Evolutionary conservation across 2,888 invertebrate genomes (phyloP), one percentile per base, ranked within the genome.

Genomic region (Euplexia lucipara): DNA sequence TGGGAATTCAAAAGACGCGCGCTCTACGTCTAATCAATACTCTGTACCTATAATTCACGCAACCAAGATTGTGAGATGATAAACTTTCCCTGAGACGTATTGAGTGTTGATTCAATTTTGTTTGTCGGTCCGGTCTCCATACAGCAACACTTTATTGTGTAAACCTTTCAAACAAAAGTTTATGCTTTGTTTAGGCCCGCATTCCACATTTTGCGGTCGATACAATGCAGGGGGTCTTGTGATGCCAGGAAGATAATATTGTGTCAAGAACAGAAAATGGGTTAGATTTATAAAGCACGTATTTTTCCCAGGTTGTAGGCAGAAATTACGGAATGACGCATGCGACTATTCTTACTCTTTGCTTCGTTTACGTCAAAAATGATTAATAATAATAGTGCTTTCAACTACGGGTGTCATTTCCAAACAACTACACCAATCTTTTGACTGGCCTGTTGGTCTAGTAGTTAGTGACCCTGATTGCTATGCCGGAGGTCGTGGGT

Each of bases 71-170:
- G 64, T 80, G 64, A 69, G 65, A 69, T 45, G 64, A 61, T 65
- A 63, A 72, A 77, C 77, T 79, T 74, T 76, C 74, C 51, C 75
- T 70, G 35, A 45, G 59, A 64, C 70, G 66, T 47, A 73, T 66
- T 51, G 70, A 61, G 52, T 61, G 71, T 73, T 72, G 75, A 77
- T 81, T 72, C 54, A 65, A 74, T 81, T 79, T 65, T 59, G 70
- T 77, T 79, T 77, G 73, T 68, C 39, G 47, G 66, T n/a, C 16
- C 47, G 26, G 57, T 56, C 49, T 18, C 16, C 47, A 20, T 60
- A 59, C 49, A 48, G 49, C 42, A 48, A 59, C 59, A 65, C 54
- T 72, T 42, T 70, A 63, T 78, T 76, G 60, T 62, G 63, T 63
- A 75, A 76, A 79, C 76, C 52, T 66, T 79, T 49, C 65, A 63